Base-by-base conservation (phyloP, 2,797 vertebrate genomes). In the Harpagifer antarcticus region DNA sequence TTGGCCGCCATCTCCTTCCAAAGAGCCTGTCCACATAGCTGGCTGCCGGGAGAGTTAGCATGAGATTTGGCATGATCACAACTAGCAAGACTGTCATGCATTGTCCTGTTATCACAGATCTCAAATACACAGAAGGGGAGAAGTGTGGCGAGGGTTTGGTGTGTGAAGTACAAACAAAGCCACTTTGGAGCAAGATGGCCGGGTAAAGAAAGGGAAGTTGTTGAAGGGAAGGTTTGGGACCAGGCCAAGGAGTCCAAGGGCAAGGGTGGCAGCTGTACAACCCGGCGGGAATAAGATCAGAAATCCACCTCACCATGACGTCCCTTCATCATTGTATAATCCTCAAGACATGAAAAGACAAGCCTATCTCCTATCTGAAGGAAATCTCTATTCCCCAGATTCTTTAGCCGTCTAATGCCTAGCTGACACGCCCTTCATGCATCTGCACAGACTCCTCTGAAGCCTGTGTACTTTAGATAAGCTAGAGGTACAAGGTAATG, bases 301-400 rank as follows among this genome's bases (percentile, higher is more conserved):
- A 78, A 90, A 87, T 75, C 75, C 83, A 85, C 55, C 89, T 74
- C 84, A 19, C 87, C 86, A 70, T 89, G 89, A 81, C 74, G 68
- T 84, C 82, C 67, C 85, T 86, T 92, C 89, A 82, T 90, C 90
- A 83, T 48, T 14, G 75, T 84, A 90, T 94, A 91, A 94, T 94
- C 91, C 85, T 62, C 70, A 11, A 37, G 70, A 89, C 87, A 88
- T 90, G 78, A 92, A 93, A 90, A 92, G 88, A 88, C 84, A 0
- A 76, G 82, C 68, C 78, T 33, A 79, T 87, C 79, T 79, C 56
- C 75, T 88, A 91, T 88, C 88, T 74, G 65, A 81, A 83, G 76
- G 59, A 90, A 91, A 91, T 90, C 83, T 86, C 82, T 80, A 83
- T 83, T 83, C 78, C 87, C 80, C 52, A 43, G 88, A 80, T 87